phyloP scores from a whole-genome alignment of 2,113 vertebrate genomes.

The Gymnarchus niloticus region DNA sequence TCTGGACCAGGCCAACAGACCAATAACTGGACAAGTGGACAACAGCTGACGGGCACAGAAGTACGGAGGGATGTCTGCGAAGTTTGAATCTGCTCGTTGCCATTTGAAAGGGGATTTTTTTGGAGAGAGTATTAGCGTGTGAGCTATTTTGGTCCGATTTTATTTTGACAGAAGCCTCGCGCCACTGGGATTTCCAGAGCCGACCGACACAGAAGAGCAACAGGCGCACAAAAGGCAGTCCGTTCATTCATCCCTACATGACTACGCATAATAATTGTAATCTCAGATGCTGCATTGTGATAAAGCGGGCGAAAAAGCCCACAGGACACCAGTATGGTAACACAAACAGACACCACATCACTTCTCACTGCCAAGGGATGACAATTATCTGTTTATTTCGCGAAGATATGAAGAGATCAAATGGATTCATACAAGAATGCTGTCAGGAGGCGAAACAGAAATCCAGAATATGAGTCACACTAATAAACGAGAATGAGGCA shows the following conservation, averaged over 20 bases:
- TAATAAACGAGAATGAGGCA: not conserved
- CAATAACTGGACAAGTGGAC: not conserved
- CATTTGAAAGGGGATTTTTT: not conserved
- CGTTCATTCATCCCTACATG: not conserved
- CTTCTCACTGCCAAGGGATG: not conserved
- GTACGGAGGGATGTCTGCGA: not conserved
- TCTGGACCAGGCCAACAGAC: not conserved
- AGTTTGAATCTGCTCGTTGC: not conserved
- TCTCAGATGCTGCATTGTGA: not conserved
- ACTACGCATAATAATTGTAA: not conserved
- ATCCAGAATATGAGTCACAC: not conserved
- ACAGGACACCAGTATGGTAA: not conserved
- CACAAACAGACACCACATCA: not conserved
- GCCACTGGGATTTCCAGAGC: not conserved
- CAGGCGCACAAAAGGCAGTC: not conserved
- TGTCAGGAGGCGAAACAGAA: not conserved
- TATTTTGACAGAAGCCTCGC: not conserved
- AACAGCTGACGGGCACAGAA: not conserved
- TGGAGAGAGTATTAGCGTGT: not conserved
- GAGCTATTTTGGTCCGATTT: not conserved
- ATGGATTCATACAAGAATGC: not conserved
- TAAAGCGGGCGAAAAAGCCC: not conserved
- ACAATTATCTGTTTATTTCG: slow-evolving; percentile 1
- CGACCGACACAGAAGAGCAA: not conserved
- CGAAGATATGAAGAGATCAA: not conserved